Percentiles rank a stretch among this genome's conserved stretches.
phyloP scores from a whole-genome alignment of 2,888 invertebrate species.

The Smittia sp. region DNA sequence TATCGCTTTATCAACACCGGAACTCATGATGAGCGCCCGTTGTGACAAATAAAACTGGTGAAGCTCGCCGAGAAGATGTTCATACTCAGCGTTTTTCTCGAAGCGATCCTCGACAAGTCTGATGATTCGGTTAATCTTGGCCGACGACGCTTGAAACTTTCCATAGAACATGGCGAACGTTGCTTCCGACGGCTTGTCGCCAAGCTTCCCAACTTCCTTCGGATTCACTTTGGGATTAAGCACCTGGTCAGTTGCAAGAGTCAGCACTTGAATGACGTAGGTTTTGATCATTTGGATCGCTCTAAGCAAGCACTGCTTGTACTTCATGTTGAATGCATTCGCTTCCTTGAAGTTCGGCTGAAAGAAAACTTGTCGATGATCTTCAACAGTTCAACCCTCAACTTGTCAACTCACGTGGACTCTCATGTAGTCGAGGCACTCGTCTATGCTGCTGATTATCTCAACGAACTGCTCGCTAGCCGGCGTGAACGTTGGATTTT shows the following conservation, averaged over 20 bases:
- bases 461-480: conserved; percentile 80
- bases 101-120: conserved; percentile 77
- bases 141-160: conserved; percentile 90
- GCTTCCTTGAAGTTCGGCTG: conserved; percentile 85
- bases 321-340: conserved; percentile 74
- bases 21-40: conserved; percentile 65
- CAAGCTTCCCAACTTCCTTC: conserved; percentile 35
- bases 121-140: conserved; percentile 77
- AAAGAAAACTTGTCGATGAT: conserved; percentile 45
- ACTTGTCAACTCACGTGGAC: conserved; percentile 63
- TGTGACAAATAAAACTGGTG: conserved; percentile 80
- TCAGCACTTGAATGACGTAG: conserved; percentile 72
- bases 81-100: conserved; percentile 70
- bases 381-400: no score
- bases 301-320: conserved; percentile 77
- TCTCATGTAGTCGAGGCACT: conserved; percentile 79
- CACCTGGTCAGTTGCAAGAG: conserved; percentile 63
- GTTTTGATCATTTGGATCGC: conserved; percentile 76
- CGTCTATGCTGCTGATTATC: conserved; percentile 79
- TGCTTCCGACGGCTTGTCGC: conserved; percentile 58
- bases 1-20: conserved; percentile 69
- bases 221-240: conserved; percentile 49
- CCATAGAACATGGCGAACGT: conserved; percentile 88
- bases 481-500: conserved; percentile 75
- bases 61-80: conserved; percentile 70